Evolutionary conservation across 2,888 invertebrate species (phyloP).

Genomic region (Hemicrepidius hirtus): DNA sequence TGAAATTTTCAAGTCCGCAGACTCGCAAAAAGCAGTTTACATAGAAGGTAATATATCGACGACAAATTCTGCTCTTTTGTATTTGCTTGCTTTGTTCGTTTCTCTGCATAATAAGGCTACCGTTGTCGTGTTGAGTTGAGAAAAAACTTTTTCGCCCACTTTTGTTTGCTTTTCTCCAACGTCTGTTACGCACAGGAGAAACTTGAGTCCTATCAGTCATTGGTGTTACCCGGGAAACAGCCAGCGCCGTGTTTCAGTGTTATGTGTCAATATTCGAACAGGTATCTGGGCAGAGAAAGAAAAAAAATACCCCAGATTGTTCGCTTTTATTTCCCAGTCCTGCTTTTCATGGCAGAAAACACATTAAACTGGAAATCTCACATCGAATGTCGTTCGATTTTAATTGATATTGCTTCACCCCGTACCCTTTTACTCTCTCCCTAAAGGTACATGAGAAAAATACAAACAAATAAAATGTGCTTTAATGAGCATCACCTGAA

Average conservation of each 20-base stretch:
- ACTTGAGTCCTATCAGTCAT: conserved; percentile 35
- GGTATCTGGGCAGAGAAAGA: conserved; percentile 20
- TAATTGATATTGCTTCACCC: conserved; percentile 26
- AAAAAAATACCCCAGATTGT: conserved; percentile 20
- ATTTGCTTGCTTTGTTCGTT: conserved; percentile 33
- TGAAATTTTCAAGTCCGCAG: conserved; percentile 24
- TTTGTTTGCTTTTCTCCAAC: conserved; percentile 28
- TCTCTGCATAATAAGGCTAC: conserved; percentile 35
- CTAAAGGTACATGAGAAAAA: background rate
- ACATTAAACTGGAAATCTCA: conserved; percentile 30
- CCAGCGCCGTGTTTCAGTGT: conserved; percentile 28
- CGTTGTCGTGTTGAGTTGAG: conserved; percentile 24
- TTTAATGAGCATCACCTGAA: too few species aligned
- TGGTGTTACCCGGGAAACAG: conserved; percentile 39
- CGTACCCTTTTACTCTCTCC: background rate
- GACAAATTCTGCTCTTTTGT: conserved; percentile 27
- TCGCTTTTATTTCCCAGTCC: conserved; percentile 11
- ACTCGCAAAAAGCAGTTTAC: conserved; percentile 22
- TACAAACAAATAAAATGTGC: background rate
- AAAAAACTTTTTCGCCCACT: conserved; percentile 36
- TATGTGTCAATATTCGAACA: conserved; percentile 38
- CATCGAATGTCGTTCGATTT: conserved; percentile 33
- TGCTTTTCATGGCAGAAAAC: conserved; percentile 17
- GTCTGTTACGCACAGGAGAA: conserved; percentile 24
- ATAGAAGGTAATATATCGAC: conserved; percentile 19